These are phyloP conservation scores for Margarornis squamiger DNA, from an alignment of 2,797 vertebrate genomes.

Conservation along the genomic window DNA sequence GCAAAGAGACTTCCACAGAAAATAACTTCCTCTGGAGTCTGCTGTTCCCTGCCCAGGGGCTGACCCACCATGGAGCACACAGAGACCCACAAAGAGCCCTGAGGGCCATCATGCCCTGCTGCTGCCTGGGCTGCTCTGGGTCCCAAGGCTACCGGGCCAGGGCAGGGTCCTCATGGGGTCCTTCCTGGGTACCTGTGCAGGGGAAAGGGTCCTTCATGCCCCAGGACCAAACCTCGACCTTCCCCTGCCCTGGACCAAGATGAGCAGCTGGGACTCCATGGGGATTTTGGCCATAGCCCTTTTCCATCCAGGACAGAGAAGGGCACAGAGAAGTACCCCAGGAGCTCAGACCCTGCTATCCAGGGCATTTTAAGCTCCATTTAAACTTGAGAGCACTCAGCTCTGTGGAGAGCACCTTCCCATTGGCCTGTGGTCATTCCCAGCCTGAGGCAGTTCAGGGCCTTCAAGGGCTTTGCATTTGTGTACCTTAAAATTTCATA, in stretches of 20 bases:
- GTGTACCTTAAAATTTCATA: not conserved
- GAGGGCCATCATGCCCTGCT: not conserved
- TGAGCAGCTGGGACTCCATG: accelerated
- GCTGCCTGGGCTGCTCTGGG: not conserved
- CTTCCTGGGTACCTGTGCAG: not conserved
- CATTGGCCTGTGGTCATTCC: not conserved
- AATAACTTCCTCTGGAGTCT: not conserved
- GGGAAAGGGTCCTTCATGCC: not conserved
- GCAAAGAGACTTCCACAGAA: not conserved
- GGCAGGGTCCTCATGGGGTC: not conserved
- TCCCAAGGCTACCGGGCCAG: not conserved
- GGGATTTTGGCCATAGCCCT: not conserved
- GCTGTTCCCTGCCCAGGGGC: not conserved
- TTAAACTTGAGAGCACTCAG: accelerated
- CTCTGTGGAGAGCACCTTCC: not conserved
- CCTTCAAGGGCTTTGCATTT: not conserved
- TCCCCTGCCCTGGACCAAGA: not conserved
- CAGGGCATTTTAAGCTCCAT: not conserved
- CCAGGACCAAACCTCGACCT: accelerated
- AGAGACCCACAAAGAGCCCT: not conserved
- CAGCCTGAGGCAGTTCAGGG: not conserved
- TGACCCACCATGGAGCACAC: accelerated
- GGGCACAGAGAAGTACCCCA: not conserved
- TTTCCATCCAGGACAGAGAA: not conserved
- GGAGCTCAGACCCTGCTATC: not conserved